Base-by-base conservation (phyloP, 2,113 vertebrate species). In the Excalfactoria chinensis region DNA sequence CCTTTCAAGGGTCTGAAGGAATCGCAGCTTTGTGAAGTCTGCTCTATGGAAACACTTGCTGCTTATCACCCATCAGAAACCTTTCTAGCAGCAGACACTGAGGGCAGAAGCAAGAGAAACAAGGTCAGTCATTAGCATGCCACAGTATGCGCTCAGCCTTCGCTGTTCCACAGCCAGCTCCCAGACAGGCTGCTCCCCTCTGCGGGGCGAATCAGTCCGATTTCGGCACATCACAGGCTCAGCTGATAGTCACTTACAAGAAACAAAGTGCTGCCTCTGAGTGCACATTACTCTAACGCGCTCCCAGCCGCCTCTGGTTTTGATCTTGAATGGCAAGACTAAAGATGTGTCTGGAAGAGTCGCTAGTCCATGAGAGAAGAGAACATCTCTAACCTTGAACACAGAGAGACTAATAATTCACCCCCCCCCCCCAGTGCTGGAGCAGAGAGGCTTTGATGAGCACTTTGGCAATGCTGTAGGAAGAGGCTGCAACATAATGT, bases 401-500 rank as follows among this genome's bases (percentile, higher is more conserved):
- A 87, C 77, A 90, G 81, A 84, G 84, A 86, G 66, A 79, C 83
- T 84, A 89, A 90, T 91, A 88, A 89, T 69, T 66, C 28, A 2
- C 37, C 59, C 86, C 72, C 71, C n/a, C n/a, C n/a, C 90, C 90
- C 43, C 86, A 74, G 85, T 0, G 0, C 40, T 1, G 0, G 69
- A 78, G 46, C 89, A 62, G 9, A 26, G 80, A 92, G 74, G 76
- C 95, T 95, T 85, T 95, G 90, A 93, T 86, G 76, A 95, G 77
- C 49, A 86, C 62, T 71, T 85, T 85, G 85, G 89, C 91, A 93
- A 86, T 21, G 55, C 76, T 55, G 34, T 35, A 92, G 70, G 78
- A 97, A 93, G 86, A 93, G n/a, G 75, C 69, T 95, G 62, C 86
- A 89, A 56, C 3, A 48, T 70, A 63, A 95, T 90, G 92, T 95